Evolutionary conservation across 2,888 invertebrate genomes (phyloP).

Genomic region (Drosophila leonis): DNA sequence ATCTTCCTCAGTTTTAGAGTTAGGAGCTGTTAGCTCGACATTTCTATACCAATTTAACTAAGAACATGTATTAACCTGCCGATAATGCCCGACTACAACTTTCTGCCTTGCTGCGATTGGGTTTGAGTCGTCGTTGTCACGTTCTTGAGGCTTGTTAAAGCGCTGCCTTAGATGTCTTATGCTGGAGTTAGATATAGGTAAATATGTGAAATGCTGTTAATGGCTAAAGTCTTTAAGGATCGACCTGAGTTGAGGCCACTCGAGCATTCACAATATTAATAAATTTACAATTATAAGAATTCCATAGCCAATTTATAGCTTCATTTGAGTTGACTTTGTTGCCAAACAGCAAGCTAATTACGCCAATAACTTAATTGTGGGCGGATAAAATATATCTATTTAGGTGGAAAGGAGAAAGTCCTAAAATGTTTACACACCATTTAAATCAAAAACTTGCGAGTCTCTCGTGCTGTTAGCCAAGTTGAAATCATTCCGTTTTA

Average conservation of each 20-base stretch:
- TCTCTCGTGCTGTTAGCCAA: conserved; percentile 45
- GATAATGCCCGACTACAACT: neutral
- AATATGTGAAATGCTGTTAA: conserved; percentile 73
- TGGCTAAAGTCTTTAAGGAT: neutral
- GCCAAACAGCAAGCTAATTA: conserved; percentile 58
- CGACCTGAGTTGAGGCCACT: neutral
- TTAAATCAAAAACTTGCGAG: conserved; percentile 73
- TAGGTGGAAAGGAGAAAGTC: conserved; percentile 37
- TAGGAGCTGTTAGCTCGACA: too few relatives aligned
- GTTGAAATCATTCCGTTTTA: conserved; percentile 74
- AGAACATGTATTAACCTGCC: neutral
- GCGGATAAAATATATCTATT: conserved; percentile 34
- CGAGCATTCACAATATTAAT: neutral
- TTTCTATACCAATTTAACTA: neutral
- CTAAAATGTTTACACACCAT: conserved; percentile 77
- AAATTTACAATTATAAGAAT: neutral
- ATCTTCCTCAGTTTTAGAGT: too few relatives aligned
- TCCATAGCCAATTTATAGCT: conserved; percentile 18
- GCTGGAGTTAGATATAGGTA: conserved; percentile 66
- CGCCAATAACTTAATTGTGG: conserved; percentile 78
- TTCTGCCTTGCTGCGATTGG: neutral
- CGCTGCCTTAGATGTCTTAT: conserved; percentile 47
- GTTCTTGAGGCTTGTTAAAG: conserved; percentile 70
- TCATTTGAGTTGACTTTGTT: conserved; percentile 27
- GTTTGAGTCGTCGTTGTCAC: conserved; percentile 21